Conservation (phyloP, 2,888 invertebrate genomes). For the Meghimatium bilineatum region DNA sequence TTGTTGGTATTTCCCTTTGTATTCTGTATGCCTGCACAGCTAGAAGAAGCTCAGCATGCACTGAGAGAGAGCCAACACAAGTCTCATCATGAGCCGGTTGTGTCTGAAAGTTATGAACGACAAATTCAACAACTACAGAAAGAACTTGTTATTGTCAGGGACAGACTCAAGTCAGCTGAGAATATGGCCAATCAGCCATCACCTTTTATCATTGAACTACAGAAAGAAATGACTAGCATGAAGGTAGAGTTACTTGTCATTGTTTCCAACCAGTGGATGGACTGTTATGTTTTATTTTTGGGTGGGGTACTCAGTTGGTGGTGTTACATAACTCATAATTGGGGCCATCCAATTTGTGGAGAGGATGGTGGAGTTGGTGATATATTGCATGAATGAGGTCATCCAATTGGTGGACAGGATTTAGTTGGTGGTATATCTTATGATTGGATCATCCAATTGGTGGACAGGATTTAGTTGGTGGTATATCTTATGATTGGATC, state of each 20-base stretch:
- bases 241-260: constrained; percentile 79
- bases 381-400: not conserved
- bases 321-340: no score
- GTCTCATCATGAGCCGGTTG: constrained; percentile 50
- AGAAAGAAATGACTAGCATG: constrained; percentile 85
- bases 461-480: constrained; percentile 80
- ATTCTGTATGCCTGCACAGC: no score
- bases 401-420: not conserved
- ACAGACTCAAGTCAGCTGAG: constrained; percentile 83
- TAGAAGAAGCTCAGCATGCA: constrained; percentile 63
- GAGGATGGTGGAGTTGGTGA: no score
- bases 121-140: constrained; percentile 80
- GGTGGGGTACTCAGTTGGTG: no score
- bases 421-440: no score
- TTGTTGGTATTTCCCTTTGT: no score
- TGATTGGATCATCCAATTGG: no score
- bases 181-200: constrained; percentile 82
- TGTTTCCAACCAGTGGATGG: not conserved
- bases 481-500: not conserved
- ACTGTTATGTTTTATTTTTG: no score
- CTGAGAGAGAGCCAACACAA: constrained; percentile 60
- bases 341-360: no score
- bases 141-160: constrained; percentile 83
- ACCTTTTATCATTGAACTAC: constrained; percentile 83
- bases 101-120: constrained; percentile 65